phyloP scores from a whole-genome alignment of 2,113 vertebrate genomes.

The human region DNA sequence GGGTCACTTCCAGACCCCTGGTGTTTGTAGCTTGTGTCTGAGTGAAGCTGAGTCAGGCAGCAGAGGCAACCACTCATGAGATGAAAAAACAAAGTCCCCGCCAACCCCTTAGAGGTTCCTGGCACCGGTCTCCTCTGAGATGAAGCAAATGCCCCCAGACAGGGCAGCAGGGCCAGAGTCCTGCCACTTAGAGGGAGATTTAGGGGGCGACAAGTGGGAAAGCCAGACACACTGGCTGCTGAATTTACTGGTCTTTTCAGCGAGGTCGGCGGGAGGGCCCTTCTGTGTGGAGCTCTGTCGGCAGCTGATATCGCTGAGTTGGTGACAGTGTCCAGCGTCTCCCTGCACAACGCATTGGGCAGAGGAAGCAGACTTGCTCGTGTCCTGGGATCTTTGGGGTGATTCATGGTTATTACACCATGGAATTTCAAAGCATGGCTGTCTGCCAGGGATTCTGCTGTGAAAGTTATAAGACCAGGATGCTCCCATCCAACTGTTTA shows the following conservation, averaged over 20 bases:
- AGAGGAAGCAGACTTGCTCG: neutral
- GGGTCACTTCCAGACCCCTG: neutral
- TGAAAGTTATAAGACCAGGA: neutral
- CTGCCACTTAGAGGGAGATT: conserved; percentile 48
- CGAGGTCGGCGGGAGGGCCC: neutral
- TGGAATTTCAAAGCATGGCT: neutral
- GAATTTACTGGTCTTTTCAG: conserved; percentile 1
- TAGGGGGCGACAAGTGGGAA: neutral
- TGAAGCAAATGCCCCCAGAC: neutral
- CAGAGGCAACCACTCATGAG: neutral
- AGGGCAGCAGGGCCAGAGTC: neutral
- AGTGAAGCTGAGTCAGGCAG: neutral
- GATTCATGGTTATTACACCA: neutral
- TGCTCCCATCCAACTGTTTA: neutral
- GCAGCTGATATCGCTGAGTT: fast-evolving
- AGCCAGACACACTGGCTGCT: conserved; percentile 46
- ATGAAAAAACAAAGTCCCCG: neutral
- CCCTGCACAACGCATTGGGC: fast-evolving
- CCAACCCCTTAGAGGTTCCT: neutral
- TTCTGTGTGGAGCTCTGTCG: neutral
- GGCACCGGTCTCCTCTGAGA: neutral
- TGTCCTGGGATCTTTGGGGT: neutral
- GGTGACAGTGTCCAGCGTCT: neutral
- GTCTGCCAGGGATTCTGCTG: neutral
- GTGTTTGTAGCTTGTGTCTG: neutral